phyloP scores from a whole-genome alignment of 2,113 vertebrate genomes.

The Ceyx cyanopectus region DNA sequence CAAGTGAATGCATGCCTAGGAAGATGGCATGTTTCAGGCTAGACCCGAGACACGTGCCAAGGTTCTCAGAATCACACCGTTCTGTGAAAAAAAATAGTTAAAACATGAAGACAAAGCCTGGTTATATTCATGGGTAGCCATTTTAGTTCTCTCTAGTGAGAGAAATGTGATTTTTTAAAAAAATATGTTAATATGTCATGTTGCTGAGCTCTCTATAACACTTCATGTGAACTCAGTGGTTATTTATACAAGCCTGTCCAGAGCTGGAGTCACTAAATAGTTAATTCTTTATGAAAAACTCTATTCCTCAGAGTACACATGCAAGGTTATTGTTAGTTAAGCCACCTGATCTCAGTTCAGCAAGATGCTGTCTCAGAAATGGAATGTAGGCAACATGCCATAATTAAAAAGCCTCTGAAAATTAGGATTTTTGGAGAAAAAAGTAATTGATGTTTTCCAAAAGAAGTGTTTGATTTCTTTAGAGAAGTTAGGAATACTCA shows the following conservation, averaged over 20 bases:
- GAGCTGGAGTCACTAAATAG: not conserved
- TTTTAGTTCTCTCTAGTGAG: not conserved
- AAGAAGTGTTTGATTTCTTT: fast-evolving
- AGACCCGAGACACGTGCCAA: not conserved
- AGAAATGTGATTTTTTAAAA: not conserved
- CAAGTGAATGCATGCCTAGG: fast-evolving
- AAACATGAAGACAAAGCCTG: not conserved
- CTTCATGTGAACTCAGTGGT: not conserved
- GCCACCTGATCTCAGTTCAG: not conserved
- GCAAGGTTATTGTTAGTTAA: not conserved
- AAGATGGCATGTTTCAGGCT: not conserved
- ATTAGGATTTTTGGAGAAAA: not conserved
- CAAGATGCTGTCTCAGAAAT: not conserved
- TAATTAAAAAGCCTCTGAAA: not conserved
- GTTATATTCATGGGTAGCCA: fast-evolving
- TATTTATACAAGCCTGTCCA: not conserved
- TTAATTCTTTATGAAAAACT: not conserved
- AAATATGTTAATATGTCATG: not conserved
- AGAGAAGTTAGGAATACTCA: constrained; percentile 75
- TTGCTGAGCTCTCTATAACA: not conserved
- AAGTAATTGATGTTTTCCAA: not conserved
- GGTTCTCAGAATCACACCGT: not conserved
- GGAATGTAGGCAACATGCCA: not conserved
- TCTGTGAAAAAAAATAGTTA: not conserved
- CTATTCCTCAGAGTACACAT: fast-evolving